Conservation (phyloP, 2,888 invertebrate species). For the Exephanes ischioxanthus region DNA sequence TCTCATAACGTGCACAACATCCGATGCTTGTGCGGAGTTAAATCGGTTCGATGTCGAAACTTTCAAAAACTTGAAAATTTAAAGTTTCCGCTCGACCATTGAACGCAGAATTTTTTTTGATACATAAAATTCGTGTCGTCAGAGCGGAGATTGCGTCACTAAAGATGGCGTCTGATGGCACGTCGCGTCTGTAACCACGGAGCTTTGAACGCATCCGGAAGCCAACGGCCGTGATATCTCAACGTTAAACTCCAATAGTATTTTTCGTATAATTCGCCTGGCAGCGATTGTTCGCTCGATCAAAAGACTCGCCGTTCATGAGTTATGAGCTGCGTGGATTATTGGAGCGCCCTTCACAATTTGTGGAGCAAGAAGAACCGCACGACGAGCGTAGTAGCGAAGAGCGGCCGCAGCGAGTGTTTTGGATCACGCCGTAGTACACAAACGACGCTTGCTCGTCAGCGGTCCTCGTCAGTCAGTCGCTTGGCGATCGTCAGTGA, state of each 20-base stretch:
- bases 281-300: not conserved
- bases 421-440: constrained; percentile 79
- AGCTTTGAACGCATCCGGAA: constrained; percentile 69
- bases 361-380: constrained; percentile 61
- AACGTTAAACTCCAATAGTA: not conserved
- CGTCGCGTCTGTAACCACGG: constrained; percentile 58
- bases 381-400: constrained; percentile 65
- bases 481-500: constrained; percentile 81
- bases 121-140: not conserved
- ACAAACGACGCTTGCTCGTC: constrained; percentile 79
- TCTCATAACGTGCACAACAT: not conserved
- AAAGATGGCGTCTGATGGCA: not conserved
- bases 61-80: not conserved
- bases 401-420: constrained; percentile 70
- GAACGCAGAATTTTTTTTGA: not conserved
- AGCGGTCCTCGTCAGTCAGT: constrained; percentile 77
- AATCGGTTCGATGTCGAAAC: not conserved
- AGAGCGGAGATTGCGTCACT: constrained; percentile 27
- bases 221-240: constrained; percentile 44
- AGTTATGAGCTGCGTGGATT: constrained; percentile 56
- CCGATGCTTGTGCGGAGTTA: not conserved
- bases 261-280: constrained; percentile 21
- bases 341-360: constrained; percentile 63
- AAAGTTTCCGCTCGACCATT: constrained; percentile 26
- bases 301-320: not conserved